phyloP scores from a whole-genome alignment of 2,888 invertebrate species.

The Troides oblongomaculatus region DNA sequence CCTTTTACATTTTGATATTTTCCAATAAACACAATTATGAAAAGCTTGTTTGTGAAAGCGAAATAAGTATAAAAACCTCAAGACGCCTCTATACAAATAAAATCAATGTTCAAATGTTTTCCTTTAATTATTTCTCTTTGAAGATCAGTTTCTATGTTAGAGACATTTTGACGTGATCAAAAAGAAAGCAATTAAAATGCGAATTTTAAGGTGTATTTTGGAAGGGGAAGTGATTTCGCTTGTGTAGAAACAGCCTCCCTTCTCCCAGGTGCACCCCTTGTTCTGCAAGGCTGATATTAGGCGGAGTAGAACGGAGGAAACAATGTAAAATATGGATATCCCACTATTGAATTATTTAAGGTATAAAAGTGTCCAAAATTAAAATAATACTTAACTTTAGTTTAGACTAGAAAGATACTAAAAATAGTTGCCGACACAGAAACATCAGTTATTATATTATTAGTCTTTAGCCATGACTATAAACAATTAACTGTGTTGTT shows the following conservation, averaged over 20 bases:
- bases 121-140: constrained; percentile 27
- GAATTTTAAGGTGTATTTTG: constrained; percentile 59
- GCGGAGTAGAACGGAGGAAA: constrained; percentile 52
- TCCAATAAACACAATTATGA: not conserved
- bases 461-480: too few relatives aligned
- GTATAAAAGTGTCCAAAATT: too few relatives aligned
- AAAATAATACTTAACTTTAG: too few relatives aligned
- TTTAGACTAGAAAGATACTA: too few relatives aligned
- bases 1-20: not conserved
- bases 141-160: constrained; percentile 29
- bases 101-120: constrained; percentile 29
- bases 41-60: not conserved
- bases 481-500: too few relatives aligned
- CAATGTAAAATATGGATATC: constrained; percentile 39
- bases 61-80: constrained; percentile 1
- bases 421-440: too few relatives aligned
- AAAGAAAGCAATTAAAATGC: constrained; percentile 41
- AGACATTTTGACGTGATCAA: constrained; percentile 29
- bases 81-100: constrained; percentile 5
- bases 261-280: constrained; percentile 62
- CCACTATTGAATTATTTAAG: not conserved
- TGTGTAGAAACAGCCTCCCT: constrained; percentile 55
- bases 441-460: too few relatives aligned
- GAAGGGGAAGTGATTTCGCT: constrained; percentile 69
- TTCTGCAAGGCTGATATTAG: constrained; percentile 68